These are phyloP conservation scores for Porites rus DNA, from an alignment of 92 coral and sea anemone species.

Conservation along the genomic window DNA sequence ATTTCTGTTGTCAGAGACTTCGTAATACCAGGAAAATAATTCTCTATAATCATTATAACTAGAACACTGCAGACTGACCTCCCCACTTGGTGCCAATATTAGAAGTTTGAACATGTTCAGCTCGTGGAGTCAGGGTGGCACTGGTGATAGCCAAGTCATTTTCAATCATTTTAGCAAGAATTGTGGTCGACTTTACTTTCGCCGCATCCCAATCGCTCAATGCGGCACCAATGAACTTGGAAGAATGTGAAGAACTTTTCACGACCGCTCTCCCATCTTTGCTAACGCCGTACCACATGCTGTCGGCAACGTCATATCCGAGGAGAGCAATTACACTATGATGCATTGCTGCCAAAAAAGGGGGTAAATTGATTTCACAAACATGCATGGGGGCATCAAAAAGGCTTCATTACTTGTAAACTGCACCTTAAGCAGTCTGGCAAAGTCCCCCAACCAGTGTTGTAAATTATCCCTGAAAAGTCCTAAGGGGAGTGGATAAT, in stretches of 20 bases:
- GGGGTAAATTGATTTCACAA: no score
- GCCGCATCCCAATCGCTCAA: slow-evolving; percentile 35
- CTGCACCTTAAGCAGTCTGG: no score
- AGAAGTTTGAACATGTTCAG: slow-evolving; percentile 21
- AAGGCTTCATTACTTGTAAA: no score
- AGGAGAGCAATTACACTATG: slow-evolving; percentile 40
- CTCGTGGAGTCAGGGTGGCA: slow-evolving; percentile 11
- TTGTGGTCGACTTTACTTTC: slow-evolving; percentile 41
- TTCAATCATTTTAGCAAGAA: slow-evolving; percentile 21
- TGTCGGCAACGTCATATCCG: slow-evolving; percentile 42
- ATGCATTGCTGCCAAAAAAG: slow-evolving; percentile 39
- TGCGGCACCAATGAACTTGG: slow-evolving; percentile 23
- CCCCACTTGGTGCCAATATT: slow-evolving; percentile 59
- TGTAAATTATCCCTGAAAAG: no score
- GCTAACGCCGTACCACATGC: slow-evolving; percentile 52
- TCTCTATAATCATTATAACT: no score
- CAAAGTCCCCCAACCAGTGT: no score
- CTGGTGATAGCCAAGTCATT: slow-evolving; percentile 16
- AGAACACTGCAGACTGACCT: slow-evolving; percentile 11
- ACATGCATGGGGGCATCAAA: no score
- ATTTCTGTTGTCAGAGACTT: no score
- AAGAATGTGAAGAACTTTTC: slow-evolving; percentile 44
- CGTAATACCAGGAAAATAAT: no score
- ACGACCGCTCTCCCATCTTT: slow-evolving; percentile 44
- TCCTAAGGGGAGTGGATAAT: no score